Evolutionary conservation across 92 coral and sea anemone genomes (phyloP).

Genomic region (Parazoanthus darwini): DNA sequence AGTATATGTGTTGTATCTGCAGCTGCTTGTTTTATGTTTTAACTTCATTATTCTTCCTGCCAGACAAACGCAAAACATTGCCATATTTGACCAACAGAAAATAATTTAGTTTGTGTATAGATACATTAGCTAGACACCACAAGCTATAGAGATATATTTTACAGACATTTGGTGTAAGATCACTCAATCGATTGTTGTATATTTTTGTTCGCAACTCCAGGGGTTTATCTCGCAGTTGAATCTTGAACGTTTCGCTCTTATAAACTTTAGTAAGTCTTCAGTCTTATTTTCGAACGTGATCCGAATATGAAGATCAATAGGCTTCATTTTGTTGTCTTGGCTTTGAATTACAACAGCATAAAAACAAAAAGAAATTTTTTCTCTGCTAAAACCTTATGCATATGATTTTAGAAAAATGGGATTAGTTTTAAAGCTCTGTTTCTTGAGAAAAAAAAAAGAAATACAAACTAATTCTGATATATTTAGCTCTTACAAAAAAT

Average conservation of each 20-base stretch:
- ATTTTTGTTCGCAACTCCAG: neutral
- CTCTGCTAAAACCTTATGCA: neutral
- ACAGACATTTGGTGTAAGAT: neutral
- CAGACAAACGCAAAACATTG: constrained; percentile 7
- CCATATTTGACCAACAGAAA: constrained; percentile 18
- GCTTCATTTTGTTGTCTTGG: neutral
- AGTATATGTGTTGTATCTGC: neutral
- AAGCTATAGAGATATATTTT: neutral
- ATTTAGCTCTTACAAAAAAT: too few relatives aligned
- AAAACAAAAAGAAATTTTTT: neutral
- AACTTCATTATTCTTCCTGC: neutral
- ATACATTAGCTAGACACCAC: constrained; percentile 20
- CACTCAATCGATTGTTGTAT: neutral
- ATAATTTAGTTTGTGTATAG: neutral
- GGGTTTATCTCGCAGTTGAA: neutral
- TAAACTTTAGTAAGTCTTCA: too few relatives aligned
- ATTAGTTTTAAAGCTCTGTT: neutral
- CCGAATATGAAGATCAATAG: neutral
- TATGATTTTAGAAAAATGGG: neutral
- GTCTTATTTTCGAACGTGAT: neutral
- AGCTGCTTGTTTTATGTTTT: neutral
- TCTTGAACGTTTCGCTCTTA: neutral
- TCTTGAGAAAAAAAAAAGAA: neutral
- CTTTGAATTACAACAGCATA: neutral
- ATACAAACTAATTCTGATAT: too few relatives aligned